Evolutionary conservation across 1,140 invertebrate genomes (phyloP), one percentile per base, ranked within the genome.

Genomic region (Brevipalpus yothersi): DNA sequence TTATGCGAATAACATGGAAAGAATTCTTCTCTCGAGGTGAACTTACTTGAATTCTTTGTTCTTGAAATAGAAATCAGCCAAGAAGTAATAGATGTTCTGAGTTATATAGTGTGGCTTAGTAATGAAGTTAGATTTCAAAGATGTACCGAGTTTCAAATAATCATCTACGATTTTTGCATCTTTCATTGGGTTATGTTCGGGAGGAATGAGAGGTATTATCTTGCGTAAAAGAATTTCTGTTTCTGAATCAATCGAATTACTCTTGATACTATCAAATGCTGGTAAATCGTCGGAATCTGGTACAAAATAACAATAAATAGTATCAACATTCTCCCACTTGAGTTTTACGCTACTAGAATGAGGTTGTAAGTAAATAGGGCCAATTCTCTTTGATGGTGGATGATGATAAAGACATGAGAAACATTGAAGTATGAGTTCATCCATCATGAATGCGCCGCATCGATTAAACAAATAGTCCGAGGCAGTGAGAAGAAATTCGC

Each of bases 51-150:
- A 68, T 58, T 81, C 80, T 61, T 84, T 85, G 63, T 81, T 82
- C 72, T 94, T 95, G 67, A 93, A 90, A 71, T 92, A 82, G 73
- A 84, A 88, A 73, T 94, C 90, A 8, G 80, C 90, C 41, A 94
- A 70, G 3, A 93, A 73, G 69, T 91, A 94, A 69, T 85, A 94
- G 53, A 91, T 79, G 47, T 83, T 58, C 72, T 60, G 58, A 57
- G 41, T 60, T 45, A 60, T 58, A 40, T 31, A 53, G 58, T 51
- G 53, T 55, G 43, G 58, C 57, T 19, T 60, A 58, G 47, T 58
- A 64, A 31, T 61, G 42, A 49, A 56, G n/a, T 56, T 61, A 12
- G 39, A 39, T 7, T 64, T 63, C n/a, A 59, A 40, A 9, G 54
- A 60, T 15, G 53, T 63, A 10, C 63, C 64, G 4, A 66, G 67